Evolutionary conservation across 2,113 vertebrate species (phyloP).

Genomic region (Oryzias celebensis): DNA sequence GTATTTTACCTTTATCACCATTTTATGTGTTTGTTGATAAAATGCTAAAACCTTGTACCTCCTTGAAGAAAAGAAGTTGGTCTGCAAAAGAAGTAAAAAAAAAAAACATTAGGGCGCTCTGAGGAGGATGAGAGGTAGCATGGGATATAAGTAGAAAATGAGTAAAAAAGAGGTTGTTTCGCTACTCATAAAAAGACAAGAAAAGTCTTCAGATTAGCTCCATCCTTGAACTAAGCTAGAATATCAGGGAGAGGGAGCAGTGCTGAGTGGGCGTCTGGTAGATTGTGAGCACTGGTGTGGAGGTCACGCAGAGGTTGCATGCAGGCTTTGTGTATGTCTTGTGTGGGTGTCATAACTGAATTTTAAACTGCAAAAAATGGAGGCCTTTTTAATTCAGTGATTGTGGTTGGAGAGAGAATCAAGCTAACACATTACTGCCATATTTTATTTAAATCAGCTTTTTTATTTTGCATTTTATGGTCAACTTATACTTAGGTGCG

Average conservation of each 20-base stretch:
- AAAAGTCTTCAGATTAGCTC: conserved; percentile 68
- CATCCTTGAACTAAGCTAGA: conserved; percentile 46
- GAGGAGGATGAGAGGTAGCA: background rate
- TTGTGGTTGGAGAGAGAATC: conserved; percentile 17
- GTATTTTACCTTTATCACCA: too few relatives aligned
- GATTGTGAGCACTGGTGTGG: conserved; percentile 41
- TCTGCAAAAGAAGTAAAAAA: conserved; percentile 56
- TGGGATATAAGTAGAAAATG: background rate
- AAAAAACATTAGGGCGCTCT: conserved; percentile 7
- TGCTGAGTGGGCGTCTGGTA: conserved; percentile 64
- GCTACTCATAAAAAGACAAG: conserved; percentile 50
- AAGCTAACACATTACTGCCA: conserved; percentile 3
- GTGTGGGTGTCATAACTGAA: conserved; percentile 42
- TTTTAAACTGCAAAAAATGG: conserved; percentile 50
- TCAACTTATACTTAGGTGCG: too few relatives aligned
- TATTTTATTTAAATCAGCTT: too few relatives aligned
- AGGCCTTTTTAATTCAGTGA: conserved; percentile 29
- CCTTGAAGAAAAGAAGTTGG: conserved; percentile 11
- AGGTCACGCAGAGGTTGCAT: conserved; percentile 51
- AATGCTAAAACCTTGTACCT: too few relatives aligned
- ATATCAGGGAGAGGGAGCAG: conserved; percentile 49
- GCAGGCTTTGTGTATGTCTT: conserved; percentile 62
- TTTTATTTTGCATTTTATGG: too few relatives aligned
- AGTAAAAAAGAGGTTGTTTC: conserved; percentile 22
- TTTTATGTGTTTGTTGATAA: too few relatives aligned